Evolutionary conservation across 2,113 vertebrate species (phyloP).

Genomic region (Phodopus roborovskii): DNA sequence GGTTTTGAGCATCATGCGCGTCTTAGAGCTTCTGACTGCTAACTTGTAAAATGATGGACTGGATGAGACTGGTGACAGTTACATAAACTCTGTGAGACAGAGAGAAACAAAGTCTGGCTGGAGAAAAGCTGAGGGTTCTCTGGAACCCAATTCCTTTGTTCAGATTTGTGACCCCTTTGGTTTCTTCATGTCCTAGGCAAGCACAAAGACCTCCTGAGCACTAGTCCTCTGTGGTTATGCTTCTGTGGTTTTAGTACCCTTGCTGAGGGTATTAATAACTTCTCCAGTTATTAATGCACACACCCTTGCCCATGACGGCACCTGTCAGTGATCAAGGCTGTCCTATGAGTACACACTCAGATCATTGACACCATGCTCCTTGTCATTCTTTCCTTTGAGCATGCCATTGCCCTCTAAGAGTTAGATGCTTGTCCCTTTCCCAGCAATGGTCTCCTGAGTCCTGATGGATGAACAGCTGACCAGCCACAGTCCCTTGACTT

Average conservation of each 20-base stretch:
- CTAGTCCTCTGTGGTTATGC: not conserved
- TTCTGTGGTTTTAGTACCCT: rapidly evolving
- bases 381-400: not conserved
- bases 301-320: rapidly evolving
- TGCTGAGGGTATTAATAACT: too few species aligned
- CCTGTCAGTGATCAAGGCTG: not conserved
- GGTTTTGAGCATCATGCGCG: not conserved
- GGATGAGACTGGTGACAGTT: not conserved
- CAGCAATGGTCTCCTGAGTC: not conserved
- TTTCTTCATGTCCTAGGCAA: not conserved
- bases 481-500: not conserved
- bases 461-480: not conserved
- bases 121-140: not conserved
- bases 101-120: not conserved
- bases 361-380: not conserved
- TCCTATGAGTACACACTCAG: not conserved
- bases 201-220: not conserved
- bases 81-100: not conserved
- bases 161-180: not conserved
- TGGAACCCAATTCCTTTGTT: not conserved
- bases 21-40: not conserved
- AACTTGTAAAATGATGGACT: not conserved
- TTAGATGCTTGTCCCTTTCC: not conserved
- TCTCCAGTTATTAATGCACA: not conserved
- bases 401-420: not conserved